Conservation (phyloP, 2,888 invertebrate genomes). For the Sesia bembeciformis region DNA sequence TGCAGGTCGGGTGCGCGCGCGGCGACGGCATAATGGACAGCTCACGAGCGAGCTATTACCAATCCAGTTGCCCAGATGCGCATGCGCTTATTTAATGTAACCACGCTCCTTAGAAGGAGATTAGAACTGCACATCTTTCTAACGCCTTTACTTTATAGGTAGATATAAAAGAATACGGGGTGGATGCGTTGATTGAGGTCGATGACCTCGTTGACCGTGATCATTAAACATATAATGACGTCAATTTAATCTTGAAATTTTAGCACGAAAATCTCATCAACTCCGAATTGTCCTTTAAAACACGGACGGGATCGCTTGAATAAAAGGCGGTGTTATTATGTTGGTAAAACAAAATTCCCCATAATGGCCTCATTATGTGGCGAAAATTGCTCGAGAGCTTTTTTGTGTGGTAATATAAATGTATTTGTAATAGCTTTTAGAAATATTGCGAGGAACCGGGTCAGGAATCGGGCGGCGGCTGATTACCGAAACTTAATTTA, state of each 20-base stretch:
- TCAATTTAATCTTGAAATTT: constrained; percentile 66
- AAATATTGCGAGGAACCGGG: constrained; percentile 70
- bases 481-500: constrained; percentile 73
- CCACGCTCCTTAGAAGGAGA: neutral
- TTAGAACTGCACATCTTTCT: neutral
- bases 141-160: neutral
- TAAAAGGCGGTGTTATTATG: constrained; percentile 72
- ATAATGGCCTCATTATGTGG: constrained; percentile 74
- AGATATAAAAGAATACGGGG: too few relatives aligned
- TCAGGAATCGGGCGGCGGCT: constrained; percentile 60
- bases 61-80: constrained; percentile 6
- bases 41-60: constrained; percentile 45
- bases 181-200: neutral
- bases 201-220: constrained; percentile 49
- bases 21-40: constrained; percentile 45
- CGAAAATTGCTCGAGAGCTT: constrained; percentile 72
- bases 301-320: constrained; percentile 55
- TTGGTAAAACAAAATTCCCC: constrained; percentile 74
- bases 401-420: constrained; percentile 72
- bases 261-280: constrained; percentile 72
- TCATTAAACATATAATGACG: constrained; percentile 63
- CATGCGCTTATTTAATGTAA: neutral
- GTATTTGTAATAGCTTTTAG: constrained; percentile 75
- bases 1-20: constrained; percentile 29
- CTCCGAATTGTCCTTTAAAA: constrained; percentile 65